Evolutionary conservation across 2,888 invertebrate species (phyloP), one percentile per base, ranked within the genome.

Genomic region (Trachelus tabidus): DNA sequence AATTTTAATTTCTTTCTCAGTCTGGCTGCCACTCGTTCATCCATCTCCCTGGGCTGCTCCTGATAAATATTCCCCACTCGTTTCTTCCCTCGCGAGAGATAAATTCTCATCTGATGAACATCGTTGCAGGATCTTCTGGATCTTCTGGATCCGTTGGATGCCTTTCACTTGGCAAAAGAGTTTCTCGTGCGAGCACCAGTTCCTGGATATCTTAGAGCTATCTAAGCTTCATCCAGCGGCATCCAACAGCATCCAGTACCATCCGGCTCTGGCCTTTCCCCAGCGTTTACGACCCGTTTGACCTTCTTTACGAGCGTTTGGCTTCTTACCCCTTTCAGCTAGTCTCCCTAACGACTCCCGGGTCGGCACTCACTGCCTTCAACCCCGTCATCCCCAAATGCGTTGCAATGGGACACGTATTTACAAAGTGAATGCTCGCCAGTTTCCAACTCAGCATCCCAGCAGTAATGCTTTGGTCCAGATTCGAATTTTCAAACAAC

Each of bases 251-350:
- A 71, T 34, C 81, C 80, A 81, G 80, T 79, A 77, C 83, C 80
- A 86, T 86, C 81, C 82, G 77, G 81, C 73, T 79, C 80, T 80
- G 80, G 85, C 84, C 83, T 84, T 86, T 85, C 83, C 84, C 82
- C 83, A 77, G 81, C 87, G 83, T 88, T 89, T 89, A 89, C 88
- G 88, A 89, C 83, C 86, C 82, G 85, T 86, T 87, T 88, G 87
- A 88, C 86, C 88, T 87, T 88, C 85, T 89, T 89, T 87, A 88
- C 86, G 90, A 89, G 81, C 86, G 81, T 87, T 87, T 86, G 85
- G 83, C 86, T 87, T 86, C 86, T 86, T 87, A 87, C 86, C 84
- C 85, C 85, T 87, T 89, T 85, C 85, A 85, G 83, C 83, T 85
- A 83, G 84, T 87, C 83, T 85, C 82, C 83, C 83, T 85, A 88